Base-by-base conservation (phyloP, 2,113 vertebrate genomes). In the Naja naja region DNA sequence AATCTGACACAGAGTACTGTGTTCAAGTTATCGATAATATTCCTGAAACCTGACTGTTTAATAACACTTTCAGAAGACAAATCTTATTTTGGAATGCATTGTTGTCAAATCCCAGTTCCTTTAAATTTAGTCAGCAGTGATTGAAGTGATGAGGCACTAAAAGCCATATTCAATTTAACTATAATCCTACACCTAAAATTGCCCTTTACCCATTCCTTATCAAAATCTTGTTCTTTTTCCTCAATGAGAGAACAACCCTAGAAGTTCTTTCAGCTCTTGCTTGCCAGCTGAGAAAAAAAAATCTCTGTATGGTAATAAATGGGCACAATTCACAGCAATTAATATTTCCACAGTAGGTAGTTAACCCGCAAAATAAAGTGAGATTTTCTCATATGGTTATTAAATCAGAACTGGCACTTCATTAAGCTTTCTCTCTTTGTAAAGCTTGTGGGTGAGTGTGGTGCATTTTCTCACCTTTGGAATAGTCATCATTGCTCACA, bases 341-440 rank as follows among this genome's bases (percentile, higher is more conserved):
- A 96, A 95, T 55, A 93, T 94, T 96, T 90, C 93, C 88, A 95
- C 95, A 95, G 96, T 95, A 96, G 94, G 95, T 58, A 94, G 94
- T 95, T 96, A 96, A 96, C 95, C 96, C 95, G 43, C 69, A 5
- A 94, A 95, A 94, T 95, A 96, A 91, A 93, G 87, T 87, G 0
- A 8, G 47, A 58, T 81, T 94, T 88, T 93, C 91, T 92, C 94
- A 90, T 90, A 92, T 89, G 87, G 88, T 64, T 0, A 0, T 89
- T 91, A 95, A 95, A 96, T 94, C 74, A 91, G 88, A 96, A 92
- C 91, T 93, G 94, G 92, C 53, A 92, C 81, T 85, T 95, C n/a
- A 93, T 90, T 27, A 86, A 90, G 88, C 54, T 60, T 34, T 43
- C 88, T 60, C 69, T 52, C 30, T 34, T 1, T 93, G 39, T 89